Evolutionary conservation across 2,113 vertebrate species (phyloP).

Genomic region (Orientallactaga bullata): DNA sequence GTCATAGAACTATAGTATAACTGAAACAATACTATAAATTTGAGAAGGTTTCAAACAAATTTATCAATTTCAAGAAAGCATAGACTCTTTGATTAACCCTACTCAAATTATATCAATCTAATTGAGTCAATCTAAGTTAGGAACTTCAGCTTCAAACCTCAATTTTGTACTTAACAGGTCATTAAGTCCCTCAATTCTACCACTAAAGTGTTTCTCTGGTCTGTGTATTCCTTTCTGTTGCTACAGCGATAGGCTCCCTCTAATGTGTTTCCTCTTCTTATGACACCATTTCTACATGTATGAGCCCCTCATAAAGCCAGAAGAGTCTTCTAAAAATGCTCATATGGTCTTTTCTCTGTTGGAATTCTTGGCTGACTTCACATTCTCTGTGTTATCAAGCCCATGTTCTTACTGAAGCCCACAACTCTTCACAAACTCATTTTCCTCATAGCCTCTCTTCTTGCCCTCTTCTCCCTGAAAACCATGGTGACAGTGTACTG

Average conservation of each 20-base stretch:
- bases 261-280: not conserved
- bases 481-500: not conserved
- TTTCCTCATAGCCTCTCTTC: not conserved
- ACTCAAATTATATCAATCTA: not conserved
- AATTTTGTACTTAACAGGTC: not conserved
- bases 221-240: not conserved
- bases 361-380: not conserved
- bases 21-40: constrained; percentile 3
- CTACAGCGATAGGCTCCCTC: not conserved
- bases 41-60: constrained; percentile 30
- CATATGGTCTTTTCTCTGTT: not conserved
- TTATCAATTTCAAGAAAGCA: not conserved
- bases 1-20: not conserved
- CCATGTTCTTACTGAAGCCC: not conserved
- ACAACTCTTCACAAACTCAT: not conserved
- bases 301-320: not conserved
- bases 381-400: not conserved
- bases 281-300: not conserved
- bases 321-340: not conserved
- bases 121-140: not conserved
- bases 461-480: not conserved
- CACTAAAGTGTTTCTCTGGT: constrained; percentile 2
- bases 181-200: not conserved
- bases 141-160: not conserved
- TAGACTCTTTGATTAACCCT: not conserved